Evolutionary conservation across 2,888 invertebrate genomes (phyloP), one percentile per base, ranked within the genome.

Genomic region (Strigamia maritima): DNA sequence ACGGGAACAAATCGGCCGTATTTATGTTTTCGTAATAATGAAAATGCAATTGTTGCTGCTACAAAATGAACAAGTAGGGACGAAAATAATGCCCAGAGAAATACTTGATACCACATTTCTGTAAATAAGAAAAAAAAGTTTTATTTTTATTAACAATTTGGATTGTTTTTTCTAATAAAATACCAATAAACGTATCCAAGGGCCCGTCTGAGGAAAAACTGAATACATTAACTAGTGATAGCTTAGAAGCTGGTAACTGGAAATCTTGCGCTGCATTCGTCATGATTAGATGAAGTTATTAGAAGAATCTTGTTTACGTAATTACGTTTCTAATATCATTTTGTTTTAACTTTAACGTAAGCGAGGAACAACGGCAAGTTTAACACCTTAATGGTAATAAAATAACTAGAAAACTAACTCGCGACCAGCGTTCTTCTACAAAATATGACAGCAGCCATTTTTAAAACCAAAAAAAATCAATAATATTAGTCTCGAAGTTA

Each of bases 71-170:
- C 94, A 85, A 97, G 91, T 84, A 97, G 90, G 77, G 97, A 97
- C 16, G 97, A 97, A 86, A 95, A 94, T 84, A 97, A 89, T 80
- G 95, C 94, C 96, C 97, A 97, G 84, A 97, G 89, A 88, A 97
- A 97, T 86, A 97, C 93, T 85, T 95, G 94, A 87, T 96, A 97
- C 97, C 97, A 97, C 93, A 97, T 97, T 87, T 96, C 95, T 88
- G 91, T 88, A 89, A 93, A 91, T 75, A 75, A 78, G 79, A 79
- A 74, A 74, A 38, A 38, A 16, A 70, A 6, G 60, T 79, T 4
- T 26, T 12, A 3, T 2, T 8, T 2, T 70, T 70, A 19, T 14
- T 70, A 2, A 1, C 14, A 14, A 70, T 4, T 14, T 19, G 10
- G 19, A 70, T 26, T 24, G 70, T 16, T n/a, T 19, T n/a, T 12